A percentile compares a stretch with the other conserved stretches of the same genome.
These are phyloP conservation scores for Amiota communis DNA, from an alignment of 2,888 invertebrate genomes.

Conservation along the genomic window DNA sequence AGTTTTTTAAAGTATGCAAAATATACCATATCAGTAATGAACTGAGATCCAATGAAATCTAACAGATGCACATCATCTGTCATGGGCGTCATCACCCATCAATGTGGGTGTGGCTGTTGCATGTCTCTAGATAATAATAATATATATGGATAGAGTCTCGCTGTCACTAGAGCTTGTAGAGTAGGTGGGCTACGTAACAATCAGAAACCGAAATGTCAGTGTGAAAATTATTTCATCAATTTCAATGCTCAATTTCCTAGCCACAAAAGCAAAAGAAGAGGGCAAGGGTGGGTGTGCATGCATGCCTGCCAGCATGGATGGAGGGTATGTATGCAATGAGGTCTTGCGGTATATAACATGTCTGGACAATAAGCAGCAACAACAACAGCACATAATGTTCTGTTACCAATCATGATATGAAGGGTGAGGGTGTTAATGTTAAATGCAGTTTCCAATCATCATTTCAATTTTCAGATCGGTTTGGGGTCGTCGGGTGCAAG, in stretches of 20 bases:
- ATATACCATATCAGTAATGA: background rate
- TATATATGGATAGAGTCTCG: too few species aligned
- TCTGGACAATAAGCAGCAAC: slow-evolving; percentile 24
- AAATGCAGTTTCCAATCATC: slow-evolving; percentile 6
- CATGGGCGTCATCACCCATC: background rate
- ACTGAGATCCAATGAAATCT: background rate
- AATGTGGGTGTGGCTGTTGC: slow-evolving; percentile 10
- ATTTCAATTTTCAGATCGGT: background rate
- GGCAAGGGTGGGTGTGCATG: background rate
- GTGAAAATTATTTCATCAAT: slow-evolving; percentile 65
- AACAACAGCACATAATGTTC: slow-evolving; percentile 4
- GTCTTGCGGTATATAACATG: slow-evolving; percentile 19
- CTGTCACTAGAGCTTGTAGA: too few species aligned
- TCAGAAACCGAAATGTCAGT: slow-evolving; percentile 58
- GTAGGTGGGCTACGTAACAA: slow-evolving; percentile 38
- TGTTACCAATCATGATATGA: slow-evolving; percentile 21
- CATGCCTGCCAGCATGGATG: background rate
- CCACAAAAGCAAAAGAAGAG: slow-evolving; percentile 31
- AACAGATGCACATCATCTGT: slow-evolving; percentile 6
- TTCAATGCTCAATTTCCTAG: slow-evolving; percentile 61
- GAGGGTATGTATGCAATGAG: background rate
- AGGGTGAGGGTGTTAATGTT: slow-evolving; percentile 19
- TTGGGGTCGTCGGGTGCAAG: slow-evolving; percentile 37
- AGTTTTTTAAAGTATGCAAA: background rate
- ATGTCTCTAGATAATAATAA: background rate